Evolutionary conservation across 2,797 vertebrate genomes (phyloP).

Genomic region (Capromys pilorides): DNA sequence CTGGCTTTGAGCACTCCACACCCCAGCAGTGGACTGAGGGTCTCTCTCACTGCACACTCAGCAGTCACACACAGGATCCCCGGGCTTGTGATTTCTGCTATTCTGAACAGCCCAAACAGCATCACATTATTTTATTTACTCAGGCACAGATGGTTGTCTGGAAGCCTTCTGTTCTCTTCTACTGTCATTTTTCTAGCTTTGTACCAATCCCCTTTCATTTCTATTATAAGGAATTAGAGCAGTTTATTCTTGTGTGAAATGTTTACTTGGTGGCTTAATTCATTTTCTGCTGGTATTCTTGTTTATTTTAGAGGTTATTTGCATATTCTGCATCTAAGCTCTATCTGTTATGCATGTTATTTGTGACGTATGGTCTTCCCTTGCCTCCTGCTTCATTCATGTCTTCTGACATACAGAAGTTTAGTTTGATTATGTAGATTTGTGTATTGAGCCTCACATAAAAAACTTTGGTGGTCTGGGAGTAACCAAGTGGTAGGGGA

Average conservation of each 20-base stretch:
- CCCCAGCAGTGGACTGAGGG: neutral
- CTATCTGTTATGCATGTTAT: neutral
- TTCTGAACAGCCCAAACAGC: neutral
- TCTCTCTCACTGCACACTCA: neutral
- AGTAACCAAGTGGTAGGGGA: neutral
- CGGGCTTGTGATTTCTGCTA: neutral
- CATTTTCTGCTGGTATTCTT: conserved; percentile 7
- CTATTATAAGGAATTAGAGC: conserved; percentile 5
- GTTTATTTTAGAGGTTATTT: neutral
- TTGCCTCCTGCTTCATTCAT: conserved; percentile 18
- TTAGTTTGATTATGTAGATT: neutral
- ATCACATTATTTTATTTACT: neutral
- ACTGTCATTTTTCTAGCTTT: neutral
- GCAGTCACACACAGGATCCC: neutral
- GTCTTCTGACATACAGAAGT: neutral
- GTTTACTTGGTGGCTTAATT: neutral
- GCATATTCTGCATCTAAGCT: neutral
- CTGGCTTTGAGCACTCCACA: neutral
- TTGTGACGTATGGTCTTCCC: neutral
- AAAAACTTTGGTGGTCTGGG: neutral
- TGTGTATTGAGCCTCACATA: neutral
- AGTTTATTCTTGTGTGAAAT: conserved; percentile 2
- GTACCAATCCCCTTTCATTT: neutral
- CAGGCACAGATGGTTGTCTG: neutral
- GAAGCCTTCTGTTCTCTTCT: neutral